Evolutionary conservation across 2,888 invertebrate species (phyloP).

Genomic region (Rotaria sp.): DNA sequence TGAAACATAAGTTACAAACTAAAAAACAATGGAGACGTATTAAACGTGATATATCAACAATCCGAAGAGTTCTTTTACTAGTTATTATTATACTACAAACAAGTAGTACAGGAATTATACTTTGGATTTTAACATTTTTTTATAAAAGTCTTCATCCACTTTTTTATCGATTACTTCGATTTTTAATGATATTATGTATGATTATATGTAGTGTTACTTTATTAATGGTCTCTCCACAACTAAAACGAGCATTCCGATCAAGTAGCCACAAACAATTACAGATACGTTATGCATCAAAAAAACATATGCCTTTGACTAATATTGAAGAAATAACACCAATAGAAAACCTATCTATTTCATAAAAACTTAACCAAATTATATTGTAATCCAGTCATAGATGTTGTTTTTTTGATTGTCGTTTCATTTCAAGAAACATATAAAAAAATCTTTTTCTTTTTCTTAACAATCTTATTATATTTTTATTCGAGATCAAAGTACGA

Average conservation of each 20-base stretch:
- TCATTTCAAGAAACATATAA: too few species aligned
- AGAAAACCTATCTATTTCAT: too few species aligned
- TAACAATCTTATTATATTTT: too few species aligned
- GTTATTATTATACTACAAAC: neutral
- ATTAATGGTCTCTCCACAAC: neutral
- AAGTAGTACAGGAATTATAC: neutral
- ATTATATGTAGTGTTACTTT: neutral
- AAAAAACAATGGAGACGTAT: neutral
- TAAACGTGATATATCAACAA: neutral
- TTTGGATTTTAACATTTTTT: neutral
- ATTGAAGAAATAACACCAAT: neutral
- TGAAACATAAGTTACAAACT: neutral
- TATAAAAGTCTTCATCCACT: neutral
- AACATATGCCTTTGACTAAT: neutral
- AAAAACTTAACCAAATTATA: too few species aligned
- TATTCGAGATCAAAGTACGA: too few species aligned
- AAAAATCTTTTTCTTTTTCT: too few species aligned
- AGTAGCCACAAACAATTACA: neutral
- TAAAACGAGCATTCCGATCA: neutral
- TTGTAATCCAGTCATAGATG: too few species aligned
- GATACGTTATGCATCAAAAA: neutral
- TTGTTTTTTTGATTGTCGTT: too few species aligned
- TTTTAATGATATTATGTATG: neutral
- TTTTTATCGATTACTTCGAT: neutral
- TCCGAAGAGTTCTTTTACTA: neutral